These are phyloP conservation scores for Bos taurus DNA, from an alignment of 2,113 vertebrate genomes.

Conservation along the genomic window ARS-UCD2.0 NC_037344.1:69161001-69161500, in stretches of 20 bases:
- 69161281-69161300: not conserved
- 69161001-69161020: slow-evolving; percentile 84
- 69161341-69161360: not conserved
- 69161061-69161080: not conserved
- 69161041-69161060: slow-evolving; percentile 29
- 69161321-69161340: not conserved
- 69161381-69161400: not conserved
- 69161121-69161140: not conserved
- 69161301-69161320: not conserved
- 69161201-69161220: not conserved
- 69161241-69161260: not conserved
- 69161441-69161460: not conserved
- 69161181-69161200: not conserved
- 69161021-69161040: slow-evolving; percentile 92
- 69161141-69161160: not conserved
- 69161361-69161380: not conserved
- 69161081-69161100: not conserved
- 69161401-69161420: not conserved
- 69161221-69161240: not conserved
- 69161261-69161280: not conserved
- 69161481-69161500: not conserved
- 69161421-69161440: not conserved
- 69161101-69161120: not conserved
- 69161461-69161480: not conserved
- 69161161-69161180: not conserved